Conservation (phyloP, 2,797 vertebrate genomes). For the Chaetodon trifasciatus region DNA sequence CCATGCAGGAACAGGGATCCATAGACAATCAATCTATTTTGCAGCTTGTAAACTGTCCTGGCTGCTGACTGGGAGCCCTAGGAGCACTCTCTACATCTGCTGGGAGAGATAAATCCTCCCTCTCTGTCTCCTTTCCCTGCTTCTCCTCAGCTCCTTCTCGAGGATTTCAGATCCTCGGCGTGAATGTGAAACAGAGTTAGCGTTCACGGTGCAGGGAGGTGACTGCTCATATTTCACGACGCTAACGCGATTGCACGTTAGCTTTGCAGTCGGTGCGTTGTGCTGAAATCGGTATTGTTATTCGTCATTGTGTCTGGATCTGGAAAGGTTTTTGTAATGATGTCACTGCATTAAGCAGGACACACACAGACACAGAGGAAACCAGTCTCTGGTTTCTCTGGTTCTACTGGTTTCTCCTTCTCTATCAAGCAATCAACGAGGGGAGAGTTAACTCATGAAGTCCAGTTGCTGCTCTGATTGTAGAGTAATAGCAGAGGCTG, state of each 20-base stretch:
- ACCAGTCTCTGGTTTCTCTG: not conserved
- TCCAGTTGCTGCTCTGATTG: not conserved
- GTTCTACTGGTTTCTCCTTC: not conserved
- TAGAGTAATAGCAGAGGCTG: not conserved
- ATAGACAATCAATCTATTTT: conserved; percentile 81
- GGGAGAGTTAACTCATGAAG: not conserved
- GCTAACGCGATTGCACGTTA: conserved; percentile 54
- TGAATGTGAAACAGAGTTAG: conserved; percentile 39
- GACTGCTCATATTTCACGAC: conserved; percentile 39
- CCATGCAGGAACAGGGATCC: conserved; percentile 58
- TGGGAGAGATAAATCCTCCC: conserved; percentile 71
- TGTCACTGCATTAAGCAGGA: conserved; percentile 26
- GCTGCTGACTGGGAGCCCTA: conserved; percentile 67
- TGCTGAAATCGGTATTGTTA: conserved; percentile 50
- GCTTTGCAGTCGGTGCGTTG: conserved; percentile 57
- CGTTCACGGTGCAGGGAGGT: not conserved
- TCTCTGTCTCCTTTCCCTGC: conserved; percentile 27
- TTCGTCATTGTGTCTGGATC: conserved; percentile 47
- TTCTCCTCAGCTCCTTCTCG: conserved; percentile 33
- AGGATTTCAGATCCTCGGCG: conserved; percentile 27
- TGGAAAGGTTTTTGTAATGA: conserved; percentile 39
- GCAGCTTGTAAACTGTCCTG: conserved; percentile 79
- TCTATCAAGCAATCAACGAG: not conserved
- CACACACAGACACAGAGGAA: conserved; percentile 31
- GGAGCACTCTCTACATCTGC: conserved; percentile 66